A percentile compares a stretch with the other conserved stretches of the same genome.
These are phyloP conservation scores for Halcyon leucocephala DNA, from an alignment of 2,797 vertebrate species.

Conservation along the genomic window DNA sequence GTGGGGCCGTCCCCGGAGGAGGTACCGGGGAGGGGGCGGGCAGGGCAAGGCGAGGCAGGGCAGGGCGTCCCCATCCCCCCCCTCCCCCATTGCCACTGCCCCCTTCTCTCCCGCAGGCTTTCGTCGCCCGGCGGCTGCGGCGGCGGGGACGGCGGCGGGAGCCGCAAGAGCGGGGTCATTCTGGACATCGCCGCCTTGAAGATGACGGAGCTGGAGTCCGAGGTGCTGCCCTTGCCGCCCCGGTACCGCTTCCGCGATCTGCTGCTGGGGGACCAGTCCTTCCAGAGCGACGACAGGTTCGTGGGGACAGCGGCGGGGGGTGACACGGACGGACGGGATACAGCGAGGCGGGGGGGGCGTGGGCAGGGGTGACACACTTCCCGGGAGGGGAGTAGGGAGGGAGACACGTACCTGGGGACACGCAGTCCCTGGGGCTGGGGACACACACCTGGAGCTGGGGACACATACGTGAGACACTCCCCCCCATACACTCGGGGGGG, in stretches of 20 bases:
- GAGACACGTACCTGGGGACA: rapidly evolving
- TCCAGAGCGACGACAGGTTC: conserved; percentile 95
- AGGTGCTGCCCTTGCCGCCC: conserved; percentile 92
- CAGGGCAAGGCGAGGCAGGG: background rate
- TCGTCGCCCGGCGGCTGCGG: conserved; percentile 53
- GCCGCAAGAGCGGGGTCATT: conserved; percentile 85
- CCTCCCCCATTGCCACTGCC: background rate
- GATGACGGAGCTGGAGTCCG: conserved; percentile 91
- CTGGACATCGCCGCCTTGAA: conserved; percentile 87
- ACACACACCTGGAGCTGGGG: rapidly evolving
- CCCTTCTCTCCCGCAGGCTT: conserved; percentile 70
- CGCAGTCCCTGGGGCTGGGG: too few relatives aligned
- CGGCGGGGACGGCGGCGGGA: conserved; percentile 70
- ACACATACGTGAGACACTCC: too few relatives aligned
- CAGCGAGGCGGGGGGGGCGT: too few relatives aligned
- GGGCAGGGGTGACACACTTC: background rate
- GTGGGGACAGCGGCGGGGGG: background rate
- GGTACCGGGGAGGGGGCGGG: background rate
- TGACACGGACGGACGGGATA: too few relatives aligned
- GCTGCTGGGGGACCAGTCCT: conserved; percentile 92
- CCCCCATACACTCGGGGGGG: too few relatives aligned
- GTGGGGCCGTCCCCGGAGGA: background rate
- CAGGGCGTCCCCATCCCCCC: background rate
- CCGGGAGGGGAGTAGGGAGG: background rate
- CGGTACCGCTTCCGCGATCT: conserved; percentile 95